Conservation (phyloP, 2,797 vertebrate species). For the Monodelphis domestica region DNA sequence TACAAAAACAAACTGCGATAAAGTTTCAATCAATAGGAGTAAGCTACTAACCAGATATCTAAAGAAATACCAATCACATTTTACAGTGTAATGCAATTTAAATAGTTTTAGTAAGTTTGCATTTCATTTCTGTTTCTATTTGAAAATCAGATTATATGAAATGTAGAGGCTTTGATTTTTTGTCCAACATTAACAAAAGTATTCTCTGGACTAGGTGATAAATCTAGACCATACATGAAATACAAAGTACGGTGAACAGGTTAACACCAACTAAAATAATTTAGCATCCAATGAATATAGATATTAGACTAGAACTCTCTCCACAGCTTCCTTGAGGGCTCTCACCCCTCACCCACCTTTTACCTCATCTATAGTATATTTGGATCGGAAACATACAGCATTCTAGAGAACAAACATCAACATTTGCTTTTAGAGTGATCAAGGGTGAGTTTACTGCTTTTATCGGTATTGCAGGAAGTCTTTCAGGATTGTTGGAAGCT, state of each 20-base stretch:
- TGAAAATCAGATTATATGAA: slow-evolving; percentile 31
- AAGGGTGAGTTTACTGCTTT: slow-evolving; percentile 63
- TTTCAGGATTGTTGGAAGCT: slow-evolving; percentile 91
- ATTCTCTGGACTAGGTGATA: slow-evolving; percentile 7
- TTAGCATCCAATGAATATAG: slow-evolving; percentile 37
- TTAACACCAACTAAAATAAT: slow-evolving; percentile 60
- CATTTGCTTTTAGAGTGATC: slow-evolving; percentile 31
- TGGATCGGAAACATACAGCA: slow-evolving; percentile 61
- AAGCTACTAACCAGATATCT: slow-evolving; percentile 17
- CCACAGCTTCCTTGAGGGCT: slow-evolving; percentile 47
- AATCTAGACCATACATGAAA: neutral
- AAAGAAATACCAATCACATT: slow-evolving; percentile 8
- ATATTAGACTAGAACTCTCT: neutral
- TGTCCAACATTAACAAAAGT: neutral
- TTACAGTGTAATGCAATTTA: slow-evolving; percentile 23
- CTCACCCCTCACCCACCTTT: slow-evolving; percentile 44
- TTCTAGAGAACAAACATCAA: slow-evolving; percentile 60
- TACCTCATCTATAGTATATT: slow-evolving; percentile 66
- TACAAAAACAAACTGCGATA: slow-evolving; percentile 57
- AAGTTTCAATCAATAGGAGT: slow-evolving; percentile 25
- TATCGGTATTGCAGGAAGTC: slow-evolving; percentile 94
- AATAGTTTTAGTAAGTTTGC: slow-evolving; percentile 41
- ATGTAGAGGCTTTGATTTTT: neutral
- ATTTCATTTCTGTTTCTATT: slow-evolving; percentile 21
- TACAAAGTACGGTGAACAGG: slow-evolving; percentile 50